Evolutionary conservation across 2,113 vertebrate species (phyloP).

Genomic region (Sapajus apella): DNA sequence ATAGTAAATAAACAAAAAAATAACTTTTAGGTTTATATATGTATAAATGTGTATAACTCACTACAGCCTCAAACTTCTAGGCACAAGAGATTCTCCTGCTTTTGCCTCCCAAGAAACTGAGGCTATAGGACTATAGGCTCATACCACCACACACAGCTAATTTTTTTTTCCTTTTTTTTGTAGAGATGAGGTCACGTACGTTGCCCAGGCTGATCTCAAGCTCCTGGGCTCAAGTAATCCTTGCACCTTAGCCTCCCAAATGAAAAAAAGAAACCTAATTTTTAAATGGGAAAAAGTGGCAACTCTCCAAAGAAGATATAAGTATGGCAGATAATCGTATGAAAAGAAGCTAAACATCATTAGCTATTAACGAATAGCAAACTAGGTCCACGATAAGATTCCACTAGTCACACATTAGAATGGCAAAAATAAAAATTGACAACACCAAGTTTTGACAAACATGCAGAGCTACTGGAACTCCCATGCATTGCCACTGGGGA

Average conservation of each 20-base stretch:
- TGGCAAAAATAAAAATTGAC: neutral
- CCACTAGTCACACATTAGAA: neutral
- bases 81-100: too few species aligned
- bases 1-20: neutral
- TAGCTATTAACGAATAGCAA: neutral
- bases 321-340: neutral
- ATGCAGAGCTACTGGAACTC: neutral
- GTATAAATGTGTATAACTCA: too few species aligned
- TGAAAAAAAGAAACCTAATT: neutral
- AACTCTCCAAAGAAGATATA: neutral
- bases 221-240: too few species aligned
- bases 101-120: too few species aligned
- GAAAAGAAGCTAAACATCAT: neutral
- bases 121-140: too few species aligned
- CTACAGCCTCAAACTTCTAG: too few species aligned
- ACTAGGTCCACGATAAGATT: neutral
- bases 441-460: neutral
- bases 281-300: constrained; percentile 3
- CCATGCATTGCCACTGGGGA: neutral
- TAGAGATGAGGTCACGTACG: too few species aligned
- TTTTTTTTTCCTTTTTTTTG: too few species aligned
- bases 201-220: too few species aligned
- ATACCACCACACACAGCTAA: too few species aligned
- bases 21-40: neutral
- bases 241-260: too few species aligned